Percentiles rank a stretch among this genome's conserved stretches.
phyloP scores from a whole-genome alignment of 2,113 vertebrate species.

The Salminus brasiliensis region DNA sequence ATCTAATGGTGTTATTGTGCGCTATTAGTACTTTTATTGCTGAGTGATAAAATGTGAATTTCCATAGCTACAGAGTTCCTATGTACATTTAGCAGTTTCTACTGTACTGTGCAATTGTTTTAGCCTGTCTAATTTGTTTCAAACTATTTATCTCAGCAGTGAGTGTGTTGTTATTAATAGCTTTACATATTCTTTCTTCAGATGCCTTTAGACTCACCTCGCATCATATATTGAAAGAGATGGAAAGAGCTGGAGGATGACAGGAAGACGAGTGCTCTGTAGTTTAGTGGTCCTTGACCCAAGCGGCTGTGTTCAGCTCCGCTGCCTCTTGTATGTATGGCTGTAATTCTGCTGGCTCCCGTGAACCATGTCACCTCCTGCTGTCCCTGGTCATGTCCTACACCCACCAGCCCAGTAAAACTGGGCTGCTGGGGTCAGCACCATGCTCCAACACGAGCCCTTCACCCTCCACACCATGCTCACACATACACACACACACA shows the following conservation, averaged over 20 bases:
- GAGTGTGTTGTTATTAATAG: too few species aligned
- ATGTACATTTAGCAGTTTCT: not conserved
- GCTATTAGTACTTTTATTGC: too few species aligned
- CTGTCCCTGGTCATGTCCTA: conserved; percentile 28
- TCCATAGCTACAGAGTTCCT: not conserved
- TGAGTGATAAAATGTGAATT: not conserved
- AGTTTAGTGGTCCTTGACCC: not conserved
- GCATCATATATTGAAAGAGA: not conserved
- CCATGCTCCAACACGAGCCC: conserved; percentile 22
- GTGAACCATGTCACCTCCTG: conserved; percentile 3
- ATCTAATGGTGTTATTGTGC: too few species aligned
- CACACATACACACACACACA: not conserved
- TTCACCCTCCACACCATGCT: not conserved
- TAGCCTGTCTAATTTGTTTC: too few species aligned
- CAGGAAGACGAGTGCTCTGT: not conserved
- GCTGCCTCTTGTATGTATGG: conserved; percentile 7
- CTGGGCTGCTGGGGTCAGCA: conserved; percentile 24
- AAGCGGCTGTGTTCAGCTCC: conserved; percentile 7
- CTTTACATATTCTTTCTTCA: too few species aligned
- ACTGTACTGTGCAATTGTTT: too few species aligned
- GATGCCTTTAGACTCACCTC: too few species aligned
- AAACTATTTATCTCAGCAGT: too few species aligned
- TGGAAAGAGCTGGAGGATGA: not conserved
- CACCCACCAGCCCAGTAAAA: conserved; percentile 22
- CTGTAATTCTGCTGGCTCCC: conserved; percentile 10